These are phyloP conservation scores for Falcaria lacertinaria DNA, from an alignment of 2,888 invertebrate species.

Conservation along the genomic window DNA sequence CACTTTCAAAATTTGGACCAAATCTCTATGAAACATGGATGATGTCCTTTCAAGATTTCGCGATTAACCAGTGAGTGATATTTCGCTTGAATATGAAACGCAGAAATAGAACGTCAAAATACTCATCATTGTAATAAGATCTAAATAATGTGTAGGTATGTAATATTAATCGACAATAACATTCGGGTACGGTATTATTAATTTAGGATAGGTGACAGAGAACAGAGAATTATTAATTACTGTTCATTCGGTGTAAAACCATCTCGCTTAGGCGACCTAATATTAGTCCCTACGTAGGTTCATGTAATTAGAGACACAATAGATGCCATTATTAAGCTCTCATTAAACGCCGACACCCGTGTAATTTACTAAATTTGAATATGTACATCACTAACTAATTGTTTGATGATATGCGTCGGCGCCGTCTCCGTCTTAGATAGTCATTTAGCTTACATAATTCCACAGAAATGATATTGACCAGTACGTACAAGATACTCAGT, in stretches of 20 bases:
- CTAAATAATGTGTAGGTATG: too few species aligned
- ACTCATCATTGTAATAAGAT: neutral
- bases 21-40: too few species aligned
- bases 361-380: neutral
- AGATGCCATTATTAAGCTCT: neutral
- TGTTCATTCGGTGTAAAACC: slow-evolving; percentile 1
- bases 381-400: neutral
- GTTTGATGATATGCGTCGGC: neutral
- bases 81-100: too few species aligned
- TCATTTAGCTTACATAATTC: too few species aligned
- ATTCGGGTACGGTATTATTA: neutral
- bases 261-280: neutral
- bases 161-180: neutral
- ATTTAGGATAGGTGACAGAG: neutral
- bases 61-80: too few species aligned
- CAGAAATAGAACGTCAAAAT: too few species aligned
- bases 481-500: too few species aligned
- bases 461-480: too few species aligned
- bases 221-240: neutral
- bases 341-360: neutral
- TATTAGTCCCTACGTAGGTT: neutral
- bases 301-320: neutral
- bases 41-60: too few species aligned
- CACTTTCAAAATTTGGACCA: too few species aligned
- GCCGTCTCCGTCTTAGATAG: too few species aligned